Conservation (phyloP, 2,888 invertebrate species). For the Drosophila emarginata region DNA sequence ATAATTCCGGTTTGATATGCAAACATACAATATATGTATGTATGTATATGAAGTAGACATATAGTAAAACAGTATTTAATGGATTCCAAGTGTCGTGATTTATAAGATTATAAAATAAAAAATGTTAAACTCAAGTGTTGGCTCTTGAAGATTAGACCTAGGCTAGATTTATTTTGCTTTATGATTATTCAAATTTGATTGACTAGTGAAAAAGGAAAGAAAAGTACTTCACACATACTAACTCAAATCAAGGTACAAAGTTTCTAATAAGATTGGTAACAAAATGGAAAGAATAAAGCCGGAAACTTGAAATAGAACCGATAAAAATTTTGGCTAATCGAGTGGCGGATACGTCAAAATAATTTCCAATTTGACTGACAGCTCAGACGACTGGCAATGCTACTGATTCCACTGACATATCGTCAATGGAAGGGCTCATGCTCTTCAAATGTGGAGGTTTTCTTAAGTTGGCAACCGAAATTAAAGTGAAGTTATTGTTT, state of each 20-base stretch:
- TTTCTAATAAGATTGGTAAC: neutral
- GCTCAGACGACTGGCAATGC: neutral
- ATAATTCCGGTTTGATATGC: too few species aligned
- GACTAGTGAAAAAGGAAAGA: neutral
- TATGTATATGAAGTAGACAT: neutral
- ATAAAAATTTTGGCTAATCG: neutral
- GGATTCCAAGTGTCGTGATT: neutral
- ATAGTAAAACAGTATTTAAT: neutral
- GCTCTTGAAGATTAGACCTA: neutral
- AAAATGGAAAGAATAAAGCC: neutral
- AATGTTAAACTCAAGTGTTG: neutral
- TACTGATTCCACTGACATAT: too few species aligned
- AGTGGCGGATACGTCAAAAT: constrained; percentile 4
- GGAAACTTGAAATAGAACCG: neutral
- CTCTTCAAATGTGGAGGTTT: too few species aligned
- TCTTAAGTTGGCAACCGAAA: neutral
- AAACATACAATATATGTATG: neutral
- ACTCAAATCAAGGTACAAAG: neutral
- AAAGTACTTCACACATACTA: neutral
- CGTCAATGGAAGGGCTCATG: too few species aligned
- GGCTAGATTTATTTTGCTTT: neutral
- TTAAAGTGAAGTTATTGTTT: too few species aligned
- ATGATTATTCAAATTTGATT: constrained; percentile 8
- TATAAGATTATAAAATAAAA: neutral
- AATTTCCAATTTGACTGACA: neutral